Conservation (phyloP, 2,888 invertebrate species). For the Oscheius myriophilus region DNA sequence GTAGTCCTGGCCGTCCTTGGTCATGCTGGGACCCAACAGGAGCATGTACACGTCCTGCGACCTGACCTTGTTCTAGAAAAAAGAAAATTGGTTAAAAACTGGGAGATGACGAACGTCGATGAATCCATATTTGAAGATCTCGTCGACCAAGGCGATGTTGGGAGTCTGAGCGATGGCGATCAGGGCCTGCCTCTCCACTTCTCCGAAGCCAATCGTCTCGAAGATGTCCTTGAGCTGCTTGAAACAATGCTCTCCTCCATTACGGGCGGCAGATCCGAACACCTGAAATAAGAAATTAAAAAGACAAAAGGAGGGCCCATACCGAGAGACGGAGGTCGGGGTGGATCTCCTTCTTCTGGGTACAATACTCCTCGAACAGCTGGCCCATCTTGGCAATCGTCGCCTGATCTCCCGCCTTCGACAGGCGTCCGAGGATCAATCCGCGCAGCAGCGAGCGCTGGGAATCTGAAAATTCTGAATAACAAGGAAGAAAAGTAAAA, state of each 20-base stretch:
- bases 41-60: conserved; percentile 59
- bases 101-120: conserved; percentile 37
- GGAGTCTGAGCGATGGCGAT: conserved; percentile 55
- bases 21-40: conserved; percentile 45
- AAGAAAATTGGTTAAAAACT: not conserved
- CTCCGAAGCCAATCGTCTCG: conserved; percentile 59
- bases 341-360: conserved; percentile 51
- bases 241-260: conserved; percentile 47
- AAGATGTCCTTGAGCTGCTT: conserved; percentile 52
- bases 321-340: conserved; percentile 57
- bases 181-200: conserved; percentile 57
- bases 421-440: conserved; percentile 54
- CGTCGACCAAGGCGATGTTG: conserved; percentile 39
- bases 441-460: conserved; percentile 52
- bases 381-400: conserved; percentile 55
- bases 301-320: not conserved
- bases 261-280: conserved; percentile 55
- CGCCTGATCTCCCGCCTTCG: conserved; percentile 57
- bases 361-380: conserved; percentile 56
- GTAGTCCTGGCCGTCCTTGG: conserved; percentile 54
- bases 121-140: conserved; percentile 61
- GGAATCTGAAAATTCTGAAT: conserved; percentile 49
- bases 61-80: conserved; percentile 60
- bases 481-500: not conserved
- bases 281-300: conserved; percentile 27